Conservation (phyloP, 2,888 invertebrate species). For the Hybos culiciformis region DNA sequence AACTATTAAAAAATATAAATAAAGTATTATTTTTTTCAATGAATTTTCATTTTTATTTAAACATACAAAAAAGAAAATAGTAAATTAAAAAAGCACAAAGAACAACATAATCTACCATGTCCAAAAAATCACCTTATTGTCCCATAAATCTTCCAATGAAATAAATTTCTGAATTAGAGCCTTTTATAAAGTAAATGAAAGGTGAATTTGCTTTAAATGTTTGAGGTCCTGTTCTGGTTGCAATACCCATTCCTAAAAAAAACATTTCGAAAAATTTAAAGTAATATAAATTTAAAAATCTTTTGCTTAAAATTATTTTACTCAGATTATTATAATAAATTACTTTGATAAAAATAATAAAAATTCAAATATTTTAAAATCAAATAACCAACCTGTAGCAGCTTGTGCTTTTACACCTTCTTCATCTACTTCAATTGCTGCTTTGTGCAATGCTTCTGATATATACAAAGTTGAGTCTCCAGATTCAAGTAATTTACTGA, state of each 20-base stretch:
- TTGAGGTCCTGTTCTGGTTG: not conserved
- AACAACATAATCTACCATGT: no score
- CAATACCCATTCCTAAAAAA: not conserved
- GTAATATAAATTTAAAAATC: no score
- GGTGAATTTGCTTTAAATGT: not conserved
- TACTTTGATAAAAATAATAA: not conserved
- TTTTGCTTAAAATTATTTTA: no score
- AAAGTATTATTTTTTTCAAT: no score
- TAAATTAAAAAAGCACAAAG: no score
- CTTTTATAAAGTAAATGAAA: not conserved
- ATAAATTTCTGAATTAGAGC: not conserved
- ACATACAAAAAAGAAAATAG: no score
- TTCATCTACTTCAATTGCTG: slow-evolving; percentile 77
- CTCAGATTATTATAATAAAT: no score
- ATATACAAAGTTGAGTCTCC: slow-evolving; percentile 36
- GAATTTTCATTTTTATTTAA: no score
- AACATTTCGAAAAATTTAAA: no score
- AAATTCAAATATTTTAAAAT: slow-evolving; percentile 10
- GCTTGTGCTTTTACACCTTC: slow-evolving; percentile 81
- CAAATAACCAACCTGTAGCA: slow-evolving; percentile 54
- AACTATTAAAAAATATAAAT: no score
- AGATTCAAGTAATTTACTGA: slow-evolving; percentile 48
- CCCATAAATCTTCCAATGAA: not conserved
- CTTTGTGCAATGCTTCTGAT: slow-evolving; percentile 66
- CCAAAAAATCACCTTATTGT: no score